Evolutionary conservation across 2,113 vertebrate genomes (phyloP).

Genomic region (Oreocharis arfaki): DNA sequence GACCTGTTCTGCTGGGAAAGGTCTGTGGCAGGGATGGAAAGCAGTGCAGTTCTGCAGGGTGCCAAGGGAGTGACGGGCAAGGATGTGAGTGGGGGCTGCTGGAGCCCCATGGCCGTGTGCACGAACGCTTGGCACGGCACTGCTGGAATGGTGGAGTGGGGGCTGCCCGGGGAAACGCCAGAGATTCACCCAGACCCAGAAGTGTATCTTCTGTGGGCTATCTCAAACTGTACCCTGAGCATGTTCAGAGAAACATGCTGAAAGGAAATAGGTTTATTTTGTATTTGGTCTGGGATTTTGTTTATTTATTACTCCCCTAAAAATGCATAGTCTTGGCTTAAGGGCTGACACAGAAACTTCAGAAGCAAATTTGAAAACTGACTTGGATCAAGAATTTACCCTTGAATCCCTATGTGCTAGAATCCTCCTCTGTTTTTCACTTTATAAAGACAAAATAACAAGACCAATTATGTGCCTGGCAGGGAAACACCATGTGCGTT

Average conservation of each 20-base stretch:
- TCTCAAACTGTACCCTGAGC: background rate
- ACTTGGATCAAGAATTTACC: background rate
- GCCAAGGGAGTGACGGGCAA: background rate
- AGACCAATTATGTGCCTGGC: background rate
- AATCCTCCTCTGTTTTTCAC: background rate
- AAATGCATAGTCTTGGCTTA: background rate
- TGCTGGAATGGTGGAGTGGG: background rate
- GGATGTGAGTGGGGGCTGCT: background rate
- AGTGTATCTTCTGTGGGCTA: background rate
- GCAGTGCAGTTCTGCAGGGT: background rate
- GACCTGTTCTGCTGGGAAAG: background rate
- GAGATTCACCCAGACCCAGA: background rate
- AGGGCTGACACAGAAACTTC: background rate
- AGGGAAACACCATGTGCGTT: background rate
- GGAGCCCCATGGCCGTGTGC: accelerated
- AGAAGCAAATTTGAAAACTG: background rate
- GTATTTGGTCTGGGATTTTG: background rate
- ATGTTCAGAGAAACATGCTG: background rate
- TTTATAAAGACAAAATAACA: background rate
- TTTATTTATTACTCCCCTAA: background rate
- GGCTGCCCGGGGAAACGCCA: accelerated
- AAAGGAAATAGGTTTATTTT: background rate
- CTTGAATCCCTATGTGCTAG: background rate
- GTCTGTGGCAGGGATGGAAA: background rate
- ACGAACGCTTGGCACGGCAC: accelerated